These are phyloP conservation scores for Xanthorhoe designata DNA, from an alignment of 2,888 invertebrate species.

Conservation along the genomic window DNA sequence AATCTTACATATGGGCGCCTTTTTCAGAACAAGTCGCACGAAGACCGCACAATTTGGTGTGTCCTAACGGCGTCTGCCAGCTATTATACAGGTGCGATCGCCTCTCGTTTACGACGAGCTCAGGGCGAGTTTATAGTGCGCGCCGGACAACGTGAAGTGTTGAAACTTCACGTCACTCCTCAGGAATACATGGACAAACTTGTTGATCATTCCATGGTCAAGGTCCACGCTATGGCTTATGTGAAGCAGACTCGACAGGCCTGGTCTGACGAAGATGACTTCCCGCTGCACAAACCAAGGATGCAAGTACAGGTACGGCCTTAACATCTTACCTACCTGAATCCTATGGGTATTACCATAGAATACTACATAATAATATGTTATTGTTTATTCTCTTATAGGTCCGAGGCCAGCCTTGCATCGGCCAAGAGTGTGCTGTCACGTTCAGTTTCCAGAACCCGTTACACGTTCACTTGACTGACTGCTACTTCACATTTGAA, in stretches of 20 bases:
- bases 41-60: conserved; percentile 87
- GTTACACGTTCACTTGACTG: conserved; percentile 86
- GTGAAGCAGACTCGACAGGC: conserved; percentile 90
- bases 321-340: background rate
- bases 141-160: conserved; percentile 87
- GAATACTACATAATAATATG: background rate
- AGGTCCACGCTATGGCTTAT: conserved; percentile 90
- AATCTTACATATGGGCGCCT: background rate
- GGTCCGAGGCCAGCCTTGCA: conserved; percentile 80
- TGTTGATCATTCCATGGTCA: conserved; percentile 89
- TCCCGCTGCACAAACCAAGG: conserved; percentile 88
- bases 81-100: conserved; percentile 89
- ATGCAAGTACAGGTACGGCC: conserved; percentile 86
- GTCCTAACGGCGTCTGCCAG: conserved; percentile 88
- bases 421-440: conserved; percentile 83
- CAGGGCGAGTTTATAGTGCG: conserved; percentile 87
- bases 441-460: conserved; percentile 89
- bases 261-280: conserved; percentile 91
- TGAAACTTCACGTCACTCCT: conserved; percentile 86
- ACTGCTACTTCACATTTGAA: conserved; percentile 89
- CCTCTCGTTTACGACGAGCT: conserved; percentile 86
- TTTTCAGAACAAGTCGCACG: conserved; percentile 86
- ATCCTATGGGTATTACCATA: background rate
- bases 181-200: conserved; percentile 89
- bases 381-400: conserved; percentile 43